These are phyloP conservation scores for Polymixis flavicincta DNA, from an alignment of 2,888 invertebrate species.

Conservation along the genomic window DNA sequence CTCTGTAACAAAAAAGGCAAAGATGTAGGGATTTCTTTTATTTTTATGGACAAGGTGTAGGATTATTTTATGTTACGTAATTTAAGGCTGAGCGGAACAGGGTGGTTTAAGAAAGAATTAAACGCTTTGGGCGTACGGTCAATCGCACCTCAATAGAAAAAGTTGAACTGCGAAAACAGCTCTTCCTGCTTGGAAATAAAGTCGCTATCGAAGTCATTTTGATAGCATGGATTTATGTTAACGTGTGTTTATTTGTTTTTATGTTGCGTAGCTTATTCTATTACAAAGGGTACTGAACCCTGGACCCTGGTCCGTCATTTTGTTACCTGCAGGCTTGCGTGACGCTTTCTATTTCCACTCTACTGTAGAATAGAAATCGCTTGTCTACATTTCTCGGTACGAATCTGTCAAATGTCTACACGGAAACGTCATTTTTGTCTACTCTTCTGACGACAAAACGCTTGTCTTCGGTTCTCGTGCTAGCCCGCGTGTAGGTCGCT, in stretches of 20 bases:
- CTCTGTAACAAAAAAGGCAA: slow-evolving; percentile 87
- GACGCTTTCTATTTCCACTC: too few species aligned
- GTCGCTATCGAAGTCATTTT: not conserved
- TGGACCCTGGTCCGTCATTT: not conserved
- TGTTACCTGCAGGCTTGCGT: too few species aligned
- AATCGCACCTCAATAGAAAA: not conserved
- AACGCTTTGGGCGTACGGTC: slow-evolving; percentile 23
- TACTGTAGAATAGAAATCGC: too few species aligned
- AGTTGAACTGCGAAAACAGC: slow-evolving; percentile 18
- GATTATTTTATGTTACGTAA: slow-evolving; percentile 67
- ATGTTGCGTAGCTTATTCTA: slow-evolving; percentile 14
- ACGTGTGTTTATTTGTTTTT: slow-evolving; percentile 26
- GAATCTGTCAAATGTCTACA: too few species aligned
- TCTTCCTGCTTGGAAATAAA: slow-evolving; percentile 7
- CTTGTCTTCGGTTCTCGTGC: too few species aligned
- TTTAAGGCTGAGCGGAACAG: slow-evolving; percentile 39
- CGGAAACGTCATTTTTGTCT: too few species aligned
- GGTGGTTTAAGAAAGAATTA: slow-evolving; percentile 40
- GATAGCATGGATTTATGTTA: not conserved
- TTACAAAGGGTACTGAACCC: slow-evolving; percentile 15
- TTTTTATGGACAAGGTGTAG: slow-evolving; percentile 66
- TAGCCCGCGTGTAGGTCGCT: too few species aligned
- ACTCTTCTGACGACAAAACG: too few species aligned
- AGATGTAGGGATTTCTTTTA: slow-evolving; percentile 69
- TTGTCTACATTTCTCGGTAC: too few species aligned